phyloP scores from a whole-genome alignment of 2,888 invertebrate species.

The Sphinx pinastri region DNA sequence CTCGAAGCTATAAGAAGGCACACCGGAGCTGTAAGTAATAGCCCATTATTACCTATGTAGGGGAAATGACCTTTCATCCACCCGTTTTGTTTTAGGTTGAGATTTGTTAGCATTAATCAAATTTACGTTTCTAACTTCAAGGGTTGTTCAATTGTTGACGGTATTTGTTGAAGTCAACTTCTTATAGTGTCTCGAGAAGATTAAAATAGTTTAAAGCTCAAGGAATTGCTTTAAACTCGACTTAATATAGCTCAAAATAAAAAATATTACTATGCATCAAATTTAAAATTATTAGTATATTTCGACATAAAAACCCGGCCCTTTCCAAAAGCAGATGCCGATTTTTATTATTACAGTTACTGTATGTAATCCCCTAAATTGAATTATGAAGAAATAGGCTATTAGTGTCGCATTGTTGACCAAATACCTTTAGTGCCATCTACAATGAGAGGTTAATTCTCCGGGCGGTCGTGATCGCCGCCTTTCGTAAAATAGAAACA shows the following conservation, averaged over 20 bases:
- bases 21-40: conserved; percentile 70
- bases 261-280: background rate
- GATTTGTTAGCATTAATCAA: no score
- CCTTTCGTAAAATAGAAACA: conserved; percentile 30
- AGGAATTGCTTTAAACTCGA: no score
- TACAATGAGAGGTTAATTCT: conserved; percentile 36
- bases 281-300: background rate
- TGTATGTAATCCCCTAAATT: conserved; percentile 23
- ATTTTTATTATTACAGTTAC: conserved; percentile 2
- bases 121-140: no score
- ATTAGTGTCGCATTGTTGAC: conserved; percentile 47
- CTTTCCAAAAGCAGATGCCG: background rate
- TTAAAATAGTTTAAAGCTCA: no score
- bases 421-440: conserved; percentile 35
- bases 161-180: no score
- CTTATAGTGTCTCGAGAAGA: no score
- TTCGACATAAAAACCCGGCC: background rate
- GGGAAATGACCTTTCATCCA: background rate
- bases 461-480: conserved; percentile 32
- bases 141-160: no score
- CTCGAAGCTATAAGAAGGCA: conserved; percentile 72
- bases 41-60: conserved; percentile 3
- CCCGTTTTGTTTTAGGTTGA: background rate
- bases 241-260: background rate
- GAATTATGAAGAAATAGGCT: conserved; percentile 40